Evolutionary conservation across 2,797 vertebrate species (phyloP), one percentile per base, ranked within the genome.

Genomic region (Danio tinwini): DNA sequence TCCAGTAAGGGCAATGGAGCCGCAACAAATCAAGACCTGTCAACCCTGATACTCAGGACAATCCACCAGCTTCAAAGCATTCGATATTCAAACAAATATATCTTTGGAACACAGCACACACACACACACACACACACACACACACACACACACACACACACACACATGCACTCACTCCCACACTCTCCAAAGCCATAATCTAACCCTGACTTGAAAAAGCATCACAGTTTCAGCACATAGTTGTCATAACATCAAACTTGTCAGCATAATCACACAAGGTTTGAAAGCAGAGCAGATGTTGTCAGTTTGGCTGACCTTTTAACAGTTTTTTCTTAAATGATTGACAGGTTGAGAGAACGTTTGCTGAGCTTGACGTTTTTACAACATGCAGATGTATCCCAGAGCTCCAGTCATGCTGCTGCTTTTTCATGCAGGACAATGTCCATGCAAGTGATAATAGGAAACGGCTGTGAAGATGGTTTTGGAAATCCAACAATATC

Each of bases 11-110:
- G 89, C 90, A 92, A 90, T 89, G 88, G 86, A 89, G 83, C 86
- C 89, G 91, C 90, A 88, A 91, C 91, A 95, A 95, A 95, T 95
- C 94, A 92, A 93, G 91, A 91, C 91, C 92, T 90, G 94, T 93
- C 93, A 94, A 89, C 89, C 93, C 83, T 92, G 93, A 94, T 94
- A 90, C 90, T 90, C 85, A 85, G 87, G 88, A 91, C 94, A 93
- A 94, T 94, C 93, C 92, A 92, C 92, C 92, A 94, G 87, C 86
- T 88, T 82, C 90, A 89, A 88, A 88, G 84, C 89, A 88, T 90
- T 85, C 85, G 80, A 88, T 90, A 63, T 77, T 85, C 83, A 84
- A 90, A 89, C 91, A 92, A 93, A 93, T 91, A 89, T 92, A 87
- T 90, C 78, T 6, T 82, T 89, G 91, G 90, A 91, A 87, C 90